A percentile compares a stretch with the other conserved stretches of the same genome.
Evolutionary conservation across 2,797 vertebrate species (phyloP).

Genomic region (Enteromius afrohamiltoni): DNA sequence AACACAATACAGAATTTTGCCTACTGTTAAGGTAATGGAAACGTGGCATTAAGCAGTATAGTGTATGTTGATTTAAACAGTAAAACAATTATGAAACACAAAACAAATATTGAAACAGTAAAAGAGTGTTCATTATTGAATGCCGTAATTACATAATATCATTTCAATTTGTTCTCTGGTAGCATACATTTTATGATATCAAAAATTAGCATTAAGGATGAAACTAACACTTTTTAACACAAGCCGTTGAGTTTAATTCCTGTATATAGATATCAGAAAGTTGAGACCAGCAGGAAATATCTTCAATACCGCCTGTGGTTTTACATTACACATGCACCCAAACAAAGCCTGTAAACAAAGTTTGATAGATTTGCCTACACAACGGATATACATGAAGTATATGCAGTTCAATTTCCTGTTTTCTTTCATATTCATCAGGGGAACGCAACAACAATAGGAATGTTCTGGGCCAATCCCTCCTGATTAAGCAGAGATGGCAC

Average conservation of each 20-base stretch:
- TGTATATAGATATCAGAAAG: background rate
- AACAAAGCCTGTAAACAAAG: conserved; percentile 3
- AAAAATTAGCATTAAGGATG: background rate
- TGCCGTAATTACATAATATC: background rate
- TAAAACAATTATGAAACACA: background rate
- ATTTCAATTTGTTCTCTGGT: background rate
- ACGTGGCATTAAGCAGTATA: no score
- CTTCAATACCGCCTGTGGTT: background rate
- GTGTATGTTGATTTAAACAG: background rate
- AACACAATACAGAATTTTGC: background rate
- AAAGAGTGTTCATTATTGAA: background rate
- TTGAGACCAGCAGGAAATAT: background rate
- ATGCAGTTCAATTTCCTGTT: background rate
- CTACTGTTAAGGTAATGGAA: no score
- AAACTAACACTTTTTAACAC: background rate
- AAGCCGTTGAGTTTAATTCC: background rate
- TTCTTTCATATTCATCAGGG: conserved; percentile 7
- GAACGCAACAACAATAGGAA: conserved; percentile 1
- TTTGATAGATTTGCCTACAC: conserved; percentile 24
- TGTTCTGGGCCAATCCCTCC: conserved; percentile 15
- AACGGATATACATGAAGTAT: conserved; percentile 8
- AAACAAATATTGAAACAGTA: no score
- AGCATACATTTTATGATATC: background rate
- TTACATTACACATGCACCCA: background rate
- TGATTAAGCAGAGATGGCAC: conserved; percentile 26